phyloP scores from a whole-genome alignment of 2,113 vertebrate species.

The Mormyrus lacerda region DNA sequence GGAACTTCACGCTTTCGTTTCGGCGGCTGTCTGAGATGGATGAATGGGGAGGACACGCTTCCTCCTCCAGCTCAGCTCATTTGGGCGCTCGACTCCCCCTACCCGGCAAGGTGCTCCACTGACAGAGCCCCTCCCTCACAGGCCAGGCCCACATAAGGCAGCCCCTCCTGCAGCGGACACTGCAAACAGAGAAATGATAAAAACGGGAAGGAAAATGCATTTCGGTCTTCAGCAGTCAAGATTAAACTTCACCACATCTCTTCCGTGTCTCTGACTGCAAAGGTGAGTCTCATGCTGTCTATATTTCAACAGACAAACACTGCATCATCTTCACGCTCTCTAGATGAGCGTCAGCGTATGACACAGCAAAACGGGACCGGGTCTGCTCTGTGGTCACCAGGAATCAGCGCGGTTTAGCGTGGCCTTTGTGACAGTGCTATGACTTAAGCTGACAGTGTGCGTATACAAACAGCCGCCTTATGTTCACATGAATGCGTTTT shows the following conservation, averaged over 20 bases:
- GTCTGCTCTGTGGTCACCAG: neutral
- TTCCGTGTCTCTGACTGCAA: neutral
- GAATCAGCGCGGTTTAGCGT: neutral
- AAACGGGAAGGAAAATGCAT: neutral
- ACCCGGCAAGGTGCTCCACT: neutral
- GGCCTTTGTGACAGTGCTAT: neutral
- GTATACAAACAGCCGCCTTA: neutral
- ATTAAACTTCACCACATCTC: neutral
- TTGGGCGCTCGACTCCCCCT: neutral
- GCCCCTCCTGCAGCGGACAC: neutral
- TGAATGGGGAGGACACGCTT: neutral
- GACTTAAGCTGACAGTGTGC: neutral
- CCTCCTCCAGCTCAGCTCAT: neutral
- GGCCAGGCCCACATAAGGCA: neutral
- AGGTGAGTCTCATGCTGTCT: neutral
- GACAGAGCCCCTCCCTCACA: neutral
- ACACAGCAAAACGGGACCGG: neutral
- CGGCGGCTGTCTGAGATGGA: neutral
- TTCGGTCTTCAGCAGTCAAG: neutral
- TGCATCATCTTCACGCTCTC: neutral
- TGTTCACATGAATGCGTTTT: neutral
- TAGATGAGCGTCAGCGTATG: neutral
- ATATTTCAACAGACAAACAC: neutral
- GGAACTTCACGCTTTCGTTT: neutral
- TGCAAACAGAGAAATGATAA: neutral